A percentile compares a stretch with the other conserved stretches of the same genome.
Conservation (phyloP, 2,113 vertebrate species). For the Regulus satrapa region DNA sequence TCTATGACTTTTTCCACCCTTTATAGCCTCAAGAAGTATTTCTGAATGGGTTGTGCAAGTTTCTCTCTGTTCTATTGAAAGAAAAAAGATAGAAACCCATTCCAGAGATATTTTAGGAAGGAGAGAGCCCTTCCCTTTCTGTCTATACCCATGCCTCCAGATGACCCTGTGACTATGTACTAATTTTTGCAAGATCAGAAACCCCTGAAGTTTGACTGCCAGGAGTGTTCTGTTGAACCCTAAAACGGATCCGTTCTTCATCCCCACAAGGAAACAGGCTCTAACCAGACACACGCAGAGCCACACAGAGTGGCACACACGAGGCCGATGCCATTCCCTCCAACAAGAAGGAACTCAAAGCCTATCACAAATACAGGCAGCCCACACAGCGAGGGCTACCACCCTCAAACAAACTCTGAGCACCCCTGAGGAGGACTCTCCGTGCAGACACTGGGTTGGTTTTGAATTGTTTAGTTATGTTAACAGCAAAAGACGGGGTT, state of each 20-base stretch:
- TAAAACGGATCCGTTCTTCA: fast-evolving
- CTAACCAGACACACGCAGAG: background rate
- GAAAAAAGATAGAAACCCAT: background rate
- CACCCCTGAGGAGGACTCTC: background rate
- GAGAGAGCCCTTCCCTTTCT: background rate
- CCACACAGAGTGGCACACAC: background rate
- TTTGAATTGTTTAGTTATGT: background rate
- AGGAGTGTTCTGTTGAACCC: background rate
- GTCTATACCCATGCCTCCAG: background rate
- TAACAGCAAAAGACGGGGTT: background rate
- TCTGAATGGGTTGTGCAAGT: background rate
- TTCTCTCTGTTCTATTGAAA: background rate
- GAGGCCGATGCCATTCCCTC: background rate
- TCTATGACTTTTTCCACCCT: background rate
- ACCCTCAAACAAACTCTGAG: background rate
- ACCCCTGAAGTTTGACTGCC: background rate
- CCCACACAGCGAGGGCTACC: background rate
- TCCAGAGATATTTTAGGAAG: background rate
- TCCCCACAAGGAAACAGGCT: background rate
- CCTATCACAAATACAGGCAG: background rate
- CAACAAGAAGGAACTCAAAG: background rate
- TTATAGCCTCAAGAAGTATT: background rate
- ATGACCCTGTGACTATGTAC: background rate
- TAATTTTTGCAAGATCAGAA: background rate
- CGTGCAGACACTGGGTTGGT: background rate